Conservation (phyloP, 2,797 vertebrate species). For the Onychomys torridus region DNA sequence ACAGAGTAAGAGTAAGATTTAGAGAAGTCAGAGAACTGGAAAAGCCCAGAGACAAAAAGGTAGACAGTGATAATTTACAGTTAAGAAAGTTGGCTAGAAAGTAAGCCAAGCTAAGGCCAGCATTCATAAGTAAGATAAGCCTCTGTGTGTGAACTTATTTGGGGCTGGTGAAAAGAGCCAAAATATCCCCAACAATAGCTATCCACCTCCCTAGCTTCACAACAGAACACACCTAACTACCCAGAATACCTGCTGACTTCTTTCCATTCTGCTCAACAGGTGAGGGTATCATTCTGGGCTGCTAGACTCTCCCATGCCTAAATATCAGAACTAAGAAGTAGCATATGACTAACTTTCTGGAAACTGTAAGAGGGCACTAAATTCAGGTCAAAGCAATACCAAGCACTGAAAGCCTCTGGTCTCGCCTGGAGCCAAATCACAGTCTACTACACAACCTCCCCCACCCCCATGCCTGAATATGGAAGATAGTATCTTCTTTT, state of each 20-base stretch:
- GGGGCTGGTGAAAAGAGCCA: too few species aligned
- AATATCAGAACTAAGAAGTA: conserved; percentile 44
- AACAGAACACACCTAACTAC: neutral
- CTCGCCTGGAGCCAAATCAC: neutral
- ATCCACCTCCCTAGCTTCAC: too few species aligned
- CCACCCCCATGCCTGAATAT: neutral
- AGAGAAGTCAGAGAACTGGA: too few species aligned
- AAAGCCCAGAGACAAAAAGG: too few species aligned
- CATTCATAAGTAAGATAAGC: too few species aligned
- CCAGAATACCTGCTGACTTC: neutral
- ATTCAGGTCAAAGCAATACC: neutral
- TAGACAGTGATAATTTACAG: too few species aligned
- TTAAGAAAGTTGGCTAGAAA: too few species aligned
- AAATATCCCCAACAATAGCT: too few species aligned
- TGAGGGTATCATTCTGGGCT: neutral
- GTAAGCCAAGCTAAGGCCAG: too few species aligned
- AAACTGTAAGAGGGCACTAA: conserved; percentile 5
- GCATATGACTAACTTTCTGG: conserved; percentile 31
- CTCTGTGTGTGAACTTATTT: too few species aligned
- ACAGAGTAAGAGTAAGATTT: too few species aligned
- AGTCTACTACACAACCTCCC: neutral
- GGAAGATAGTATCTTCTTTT: neutral
- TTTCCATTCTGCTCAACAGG: conserved; percentile 12
- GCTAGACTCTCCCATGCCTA: conserved; percentile 6
- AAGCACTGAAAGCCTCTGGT: conserved; percentile 12